phyloP scores from a whole-genome alignment of 1,140 invertebrate species.

The Microplitis mediator region DNA sequence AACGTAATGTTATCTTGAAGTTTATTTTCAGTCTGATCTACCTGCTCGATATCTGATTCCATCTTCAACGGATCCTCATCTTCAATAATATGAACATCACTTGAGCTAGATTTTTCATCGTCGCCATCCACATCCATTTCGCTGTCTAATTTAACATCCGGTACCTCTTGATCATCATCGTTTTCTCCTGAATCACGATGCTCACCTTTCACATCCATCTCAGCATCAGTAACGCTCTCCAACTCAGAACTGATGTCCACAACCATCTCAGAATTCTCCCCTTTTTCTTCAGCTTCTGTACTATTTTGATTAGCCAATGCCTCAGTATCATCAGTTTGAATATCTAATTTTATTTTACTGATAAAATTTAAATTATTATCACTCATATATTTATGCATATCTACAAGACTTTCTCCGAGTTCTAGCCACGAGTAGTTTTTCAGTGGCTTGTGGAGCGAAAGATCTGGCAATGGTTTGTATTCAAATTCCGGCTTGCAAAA shows the following conservation, averaged over 20 bases:
- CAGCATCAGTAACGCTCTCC: not conserved
- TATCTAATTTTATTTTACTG: constrained; percentile 40
- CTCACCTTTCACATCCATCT: constrained; percentile 27
- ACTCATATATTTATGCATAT: constrained; percentile 71
- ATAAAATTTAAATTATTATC: constrained; percentile 63
- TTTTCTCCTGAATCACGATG: constrained; percentile 48
- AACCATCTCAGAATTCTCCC: constrained; percentile 12
- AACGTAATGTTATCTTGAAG: not conserved
- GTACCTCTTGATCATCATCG: constrained; percentile 37
- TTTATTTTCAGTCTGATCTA: constrained; percentile 33
- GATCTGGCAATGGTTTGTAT: constrained; percentile 64
- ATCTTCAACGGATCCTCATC: constrained; percentile 49
- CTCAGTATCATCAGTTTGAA: constrained; percentile 32
- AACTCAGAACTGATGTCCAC: not conserved
- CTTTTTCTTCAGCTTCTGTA: constrained; percentile 5
- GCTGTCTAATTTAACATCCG: constrained; percentile 38
- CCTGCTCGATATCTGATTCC: constrained; percentile 36
- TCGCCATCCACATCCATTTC: constrained; percentile 35
- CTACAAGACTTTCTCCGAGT: constrained; percentile 70
- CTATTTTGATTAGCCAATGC: constrained; percentile 1
- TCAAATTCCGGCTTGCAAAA: constrained; percentile 62
- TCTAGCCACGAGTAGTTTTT: constrained; percentile 69
- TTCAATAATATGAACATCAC: constrained; percentile 53
- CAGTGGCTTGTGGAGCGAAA: constrained; percentile 68
- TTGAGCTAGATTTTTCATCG: constrained; percentile 51